Evolutionary conservation across 1,140 invertebrate genomes (phyloP).

Genomic region (Neomicropteryx cornuta): DNA sequence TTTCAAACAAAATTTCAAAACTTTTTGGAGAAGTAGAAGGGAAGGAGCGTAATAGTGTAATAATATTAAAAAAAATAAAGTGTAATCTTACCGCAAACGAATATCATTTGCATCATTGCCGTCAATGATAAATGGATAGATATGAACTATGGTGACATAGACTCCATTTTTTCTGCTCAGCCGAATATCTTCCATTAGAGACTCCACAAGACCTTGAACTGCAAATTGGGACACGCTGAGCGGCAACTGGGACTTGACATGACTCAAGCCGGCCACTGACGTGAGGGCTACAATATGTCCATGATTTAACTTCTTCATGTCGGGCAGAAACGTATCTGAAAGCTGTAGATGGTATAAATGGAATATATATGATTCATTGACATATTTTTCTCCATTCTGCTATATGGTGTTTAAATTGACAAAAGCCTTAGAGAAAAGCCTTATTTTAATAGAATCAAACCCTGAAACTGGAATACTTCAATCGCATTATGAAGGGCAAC

Average conservation of each 20-base stretch:
- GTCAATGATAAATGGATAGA: constrained; percentile 51
- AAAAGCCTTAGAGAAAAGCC: no score
- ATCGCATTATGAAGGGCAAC: no score
- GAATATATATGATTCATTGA: constrained; percentile 8
- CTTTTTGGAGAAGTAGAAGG: no score
- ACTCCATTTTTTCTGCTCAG: constrained; percentile 40
- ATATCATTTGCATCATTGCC: constrained; percentile 41
- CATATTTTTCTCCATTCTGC: no score
- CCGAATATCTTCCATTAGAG: constrained; percentile 45
- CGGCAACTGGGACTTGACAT: constrained; percentile 47
- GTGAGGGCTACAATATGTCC: constrained; percentile 61
- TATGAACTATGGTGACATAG: constrained; percentile 44
- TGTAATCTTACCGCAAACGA: constrained; percentile 38
- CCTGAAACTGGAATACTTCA: no score
- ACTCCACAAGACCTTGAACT: constrained; percentile 51
- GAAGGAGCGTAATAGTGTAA: no score
- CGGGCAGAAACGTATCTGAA: constrained; percentile 52
- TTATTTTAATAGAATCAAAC: no score
- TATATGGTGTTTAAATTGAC: no score
- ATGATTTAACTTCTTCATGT: constrained; percentile 48
- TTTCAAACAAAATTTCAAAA: no score
- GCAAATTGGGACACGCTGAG: constrained; percentile 63
- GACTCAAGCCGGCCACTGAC: constrained; percentile 58
- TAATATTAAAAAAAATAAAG: constrained; percentile 3
- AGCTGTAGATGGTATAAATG: constrained; percentile 33